Evolutionary conservation across 2,888 invertebrate species (phyloP), one percentile per base, ranked within the genome.

Genomic region (Thera britannica): DNA sequence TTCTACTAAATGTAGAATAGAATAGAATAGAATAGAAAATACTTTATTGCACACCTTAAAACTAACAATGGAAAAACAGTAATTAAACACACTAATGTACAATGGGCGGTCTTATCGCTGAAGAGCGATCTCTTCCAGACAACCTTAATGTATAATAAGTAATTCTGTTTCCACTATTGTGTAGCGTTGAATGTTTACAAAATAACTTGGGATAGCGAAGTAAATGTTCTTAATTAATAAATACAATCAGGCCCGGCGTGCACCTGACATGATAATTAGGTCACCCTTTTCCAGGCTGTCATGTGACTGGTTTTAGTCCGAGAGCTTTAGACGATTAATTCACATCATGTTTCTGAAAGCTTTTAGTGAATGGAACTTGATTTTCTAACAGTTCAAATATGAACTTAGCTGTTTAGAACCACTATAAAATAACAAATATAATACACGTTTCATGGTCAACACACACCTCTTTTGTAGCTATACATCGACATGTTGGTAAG

Each of bases 211-310:
- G 9, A 46, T 46, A 9, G 44, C 44, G 1, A 46, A 46, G 44
- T 0, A 46, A 46, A 46, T 46, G 9, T 7, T 46, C 55, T 65
- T 57, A 61, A 55, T 56, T 60, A 56, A 52, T 61, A 55, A 55
- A 59, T 54, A 61, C 46, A 51, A 41, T 64, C 57, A 55, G 58
- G 58, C 59, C 48, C 64, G 55, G 51, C 56, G 62, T 72, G 70
- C 70, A 69, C 63, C 61, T 67, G 72, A 73, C 72, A 67, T 67
- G 59, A 62, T 72, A 75, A 75, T 76, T 73, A 75, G 72, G 66
- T 72, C 66, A 60, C 49, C 64, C 59, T 70, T 68, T 54, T 41
- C 62, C 60, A 68, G 68, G 62, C 46, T 68, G 62, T 67, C 67
- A 65, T 63, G 63, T 71, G 44, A 58, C 68, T 65, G 55, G 51